These are phyloP conservation scores for Geophilus truncorum DNA, from an alignment of 2,888 invertebrate genomes.

Conservation along the genomic window DNA sequence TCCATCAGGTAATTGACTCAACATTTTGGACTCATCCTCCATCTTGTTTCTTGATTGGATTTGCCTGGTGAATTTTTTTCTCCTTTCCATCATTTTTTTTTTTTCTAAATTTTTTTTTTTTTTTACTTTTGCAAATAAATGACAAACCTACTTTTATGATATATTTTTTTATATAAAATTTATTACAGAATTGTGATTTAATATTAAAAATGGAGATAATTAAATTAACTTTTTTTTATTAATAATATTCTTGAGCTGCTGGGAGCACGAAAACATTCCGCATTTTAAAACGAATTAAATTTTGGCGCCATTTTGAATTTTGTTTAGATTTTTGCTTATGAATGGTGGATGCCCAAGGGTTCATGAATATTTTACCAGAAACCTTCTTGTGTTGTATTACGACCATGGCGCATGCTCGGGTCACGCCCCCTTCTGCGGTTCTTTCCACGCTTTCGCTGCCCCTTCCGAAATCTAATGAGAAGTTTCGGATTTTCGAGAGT, in stretches of 20 bases:
- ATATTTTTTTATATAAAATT: not conserved
- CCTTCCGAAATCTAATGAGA: slow-evolving; percentile 1
- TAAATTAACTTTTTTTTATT: too few relatives aligned
- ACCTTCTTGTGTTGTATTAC: slow-evolving; percentile 3
- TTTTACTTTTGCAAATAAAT: not conserved
- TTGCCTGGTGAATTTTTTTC: not conserved
- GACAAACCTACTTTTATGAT: not conserved
- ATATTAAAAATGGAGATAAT: not conserved
- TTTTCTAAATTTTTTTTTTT: not conserved
- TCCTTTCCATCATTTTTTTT: not conserved
- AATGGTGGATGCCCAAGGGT: slow-evolving; percentile 2
- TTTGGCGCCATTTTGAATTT: not conserved
- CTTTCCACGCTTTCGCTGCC: not conserved
- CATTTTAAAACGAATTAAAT: not conserved
- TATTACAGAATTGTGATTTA: not conserved
- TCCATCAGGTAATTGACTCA: slow-evolving; percentile 27
- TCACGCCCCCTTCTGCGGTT: slow-evolving; percentile 18
- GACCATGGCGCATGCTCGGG: slow-evolving; percentile 16
- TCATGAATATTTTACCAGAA: slow-evolving; percentile 14
- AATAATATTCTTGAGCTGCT: too few relatives aligned
- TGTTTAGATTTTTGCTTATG: not conserved
- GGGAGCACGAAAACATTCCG: too few relatives aligned
- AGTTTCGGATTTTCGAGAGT: slow-evolving; percentile 11
- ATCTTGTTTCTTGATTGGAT: slow-evolving; percentile 24
- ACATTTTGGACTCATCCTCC: slow-evolving; percentile 2